Conservation (phyloP, 2,888 invertebrate species). For the Leptopterna dolabrata region DNA sequence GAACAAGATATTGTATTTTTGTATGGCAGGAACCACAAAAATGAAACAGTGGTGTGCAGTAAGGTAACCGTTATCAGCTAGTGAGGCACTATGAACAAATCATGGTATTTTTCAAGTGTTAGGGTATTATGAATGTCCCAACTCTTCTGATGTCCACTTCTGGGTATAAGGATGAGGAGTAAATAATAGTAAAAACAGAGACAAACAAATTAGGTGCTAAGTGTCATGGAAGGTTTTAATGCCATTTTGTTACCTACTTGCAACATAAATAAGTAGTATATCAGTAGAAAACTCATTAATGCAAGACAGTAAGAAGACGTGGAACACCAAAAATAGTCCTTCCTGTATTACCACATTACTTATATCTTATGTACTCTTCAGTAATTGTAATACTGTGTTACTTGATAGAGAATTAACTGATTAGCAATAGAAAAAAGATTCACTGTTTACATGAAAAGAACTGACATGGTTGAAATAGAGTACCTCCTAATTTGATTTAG, state of each 20-base stretch:
- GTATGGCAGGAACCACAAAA: too few species aligned
- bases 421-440: not conserved
- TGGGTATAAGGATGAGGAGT: too few species aligned
- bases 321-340: slow-evolving; percentile 41
- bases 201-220: not conserved
- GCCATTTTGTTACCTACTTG: not conserved
- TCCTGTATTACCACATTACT: slow-evolving; percentile 18
- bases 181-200: not conserved
- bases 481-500: not conserved
- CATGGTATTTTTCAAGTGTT: not conserved
- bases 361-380: not conserved
- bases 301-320: not conserved
- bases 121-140: too few species aligned
- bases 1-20: too few species aligned
- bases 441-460: not conserved
- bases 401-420: not conserved
- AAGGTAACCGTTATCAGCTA: not conserved
- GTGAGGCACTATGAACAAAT: not conserved
- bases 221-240: not conserved
- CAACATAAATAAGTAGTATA: not conserved
- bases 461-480: slow-evolving; percentile 17
- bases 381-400: not conserved
- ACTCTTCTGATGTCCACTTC: too few species aligned
- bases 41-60: too few species aligned
- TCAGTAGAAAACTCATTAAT: not conserved